These are phyloP conservation scores for Hylaea fasciaria DNA, from an alignment of 2,888 invertebrate genomes.

Conservation along the genomic window DNA sequence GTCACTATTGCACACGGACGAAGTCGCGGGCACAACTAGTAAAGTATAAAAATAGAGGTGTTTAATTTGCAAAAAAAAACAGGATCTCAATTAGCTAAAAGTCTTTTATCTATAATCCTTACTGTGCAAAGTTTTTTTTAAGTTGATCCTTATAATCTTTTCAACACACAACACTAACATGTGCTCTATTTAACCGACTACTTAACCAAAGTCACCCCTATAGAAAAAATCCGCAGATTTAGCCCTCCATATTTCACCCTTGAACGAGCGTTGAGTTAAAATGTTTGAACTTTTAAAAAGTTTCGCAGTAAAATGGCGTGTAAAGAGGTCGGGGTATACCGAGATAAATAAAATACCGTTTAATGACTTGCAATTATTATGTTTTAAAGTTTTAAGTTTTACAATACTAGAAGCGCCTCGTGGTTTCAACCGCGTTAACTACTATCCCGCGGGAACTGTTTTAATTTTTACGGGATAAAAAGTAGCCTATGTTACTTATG, in stretches of 20 bases:
- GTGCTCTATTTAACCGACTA: conserved; percentile 59
- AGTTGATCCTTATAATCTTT: conserved; percentile 19
- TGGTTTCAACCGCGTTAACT: no score
- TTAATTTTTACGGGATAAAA: no score
- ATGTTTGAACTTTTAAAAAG: conserved; percentile 64
- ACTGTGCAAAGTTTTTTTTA: neutral
- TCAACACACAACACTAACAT: conserved; percentile 47
- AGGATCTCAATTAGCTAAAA: no score
- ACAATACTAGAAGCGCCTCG: no score
- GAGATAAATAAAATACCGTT: neutral
- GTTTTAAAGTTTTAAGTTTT: no score
- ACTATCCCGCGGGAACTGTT: no score
- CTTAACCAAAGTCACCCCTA: conserved; percentile 55
- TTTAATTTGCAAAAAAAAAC: no score
- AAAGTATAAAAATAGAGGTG: no score
- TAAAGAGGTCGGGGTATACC: conserved; percentile 32
- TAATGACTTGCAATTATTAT: conserved; percentile 15
- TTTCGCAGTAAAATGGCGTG: conserved; percentile 58
- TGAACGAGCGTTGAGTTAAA: conserved; percentile 58
- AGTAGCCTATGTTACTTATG: no score
- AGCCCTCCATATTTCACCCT: conserved; percentile 76
- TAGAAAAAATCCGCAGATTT: conserved; percentile 74
- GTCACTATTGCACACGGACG: no score
- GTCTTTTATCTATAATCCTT: no score
- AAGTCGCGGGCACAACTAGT: no score